These are phyloP conservation scores for Xiphophorus maculatus DNA, from an alignment of 2,113 vertebrate genomes.

Conservation along the genomic window DNA sequence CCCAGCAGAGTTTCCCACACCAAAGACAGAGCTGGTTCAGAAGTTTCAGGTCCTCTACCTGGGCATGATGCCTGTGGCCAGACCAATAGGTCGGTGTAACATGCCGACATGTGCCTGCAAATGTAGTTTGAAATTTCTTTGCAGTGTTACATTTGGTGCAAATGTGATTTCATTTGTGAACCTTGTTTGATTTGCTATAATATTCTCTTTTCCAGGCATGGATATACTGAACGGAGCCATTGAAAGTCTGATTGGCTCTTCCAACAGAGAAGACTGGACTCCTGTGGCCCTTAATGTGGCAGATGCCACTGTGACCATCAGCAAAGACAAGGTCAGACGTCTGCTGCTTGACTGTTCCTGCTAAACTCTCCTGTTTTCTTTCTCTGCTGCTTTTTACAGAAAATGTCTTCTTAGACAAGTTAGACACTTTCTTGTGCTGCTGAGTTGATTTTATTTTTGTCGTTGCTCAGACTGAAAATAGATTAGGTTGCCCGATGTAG, in stretches of 20 bases:
- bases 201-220: slow-evolving; percentile 84
- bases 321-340: slow-evolving; percentile 86
- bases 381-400: neutral
- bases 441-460: too few relatives aligned
- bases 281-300: slow-evolving; percentile 95
- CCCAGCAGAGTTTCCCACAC: slow-evolving; percentile 96
- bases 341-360: neutral
- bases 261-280: slow-evolving; percentile 88
- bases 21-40: slow-evolving; percentile 98
- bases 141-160: neutral
- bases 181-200: slow-evolving; percentile 12
- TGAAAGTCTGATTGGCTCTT: slow-evolving; percentile 86
- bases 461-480: too few relatives aligned
- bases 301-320: slow-evolving; percentile 96
- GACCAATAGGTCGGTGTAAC: slow-evolving; percentile 86
- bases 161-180: neutral
- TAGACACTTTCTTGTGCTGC: too few relatives aligned
- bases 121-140: neutral
- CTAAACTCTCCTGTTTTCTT: neutral
- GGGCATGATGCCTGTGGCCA: slow-evolving; percentile 90
- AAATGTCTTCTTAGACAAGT: too few relatives aligned
- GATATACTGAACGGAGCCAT: slow-evolving; percentile 95
- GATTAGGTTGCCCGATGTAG: too few relatives aligned
- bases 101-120: neutral
- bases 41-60: slow-evolving; percentile 95